Evolutionary conservation across 92 coral and sea anemone genomes (phyloP).

Genomic region (Porites rus): DNA sequence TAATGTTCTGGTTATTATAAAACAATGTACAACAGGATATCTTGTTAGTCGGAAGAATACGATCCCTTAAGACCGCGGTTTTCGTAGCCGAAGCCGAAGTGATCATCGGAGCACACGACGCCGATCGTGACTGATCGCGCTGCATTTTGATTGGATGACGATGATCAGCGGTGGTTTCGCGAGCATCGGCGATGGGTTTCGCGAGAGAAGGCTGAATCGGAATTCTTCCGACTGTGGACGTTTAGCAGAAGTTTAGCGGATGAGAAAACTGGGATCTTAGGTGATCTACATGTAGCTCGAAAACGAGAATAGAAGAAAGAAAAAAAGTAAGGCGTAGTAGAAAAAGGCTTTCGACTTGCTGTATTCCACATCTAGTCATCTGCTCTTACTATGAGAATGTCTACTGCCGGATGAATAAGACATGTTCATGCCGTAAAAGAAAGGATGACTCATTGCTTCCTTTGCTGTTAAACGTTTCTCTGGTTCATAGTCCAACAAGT

Average conservation of each 20-base stretch:
- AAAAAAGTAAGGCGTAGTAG: conserved; percentile 25
- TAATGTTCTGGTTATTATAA: too few species aligned
- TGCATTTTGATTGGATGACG: background rate
- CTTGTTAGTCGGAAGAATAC: background rate
- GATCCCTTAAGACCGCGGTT: background rate
- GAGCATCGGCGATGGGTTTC: background rate
- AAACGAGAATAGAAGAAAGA: conserved; percentile 1
- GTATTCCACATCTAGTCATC: conserved; percentile 72
- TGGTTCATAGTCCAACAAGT: conserved; percentile 88
- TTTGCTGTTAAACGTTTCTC: conserved; percentile 82
- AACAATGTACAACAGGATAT: background rate
- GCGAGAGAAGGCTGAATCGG: background rate
- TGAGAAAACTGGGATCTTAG: background rate
- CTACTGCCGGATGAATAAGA: conserved; percentile 54
- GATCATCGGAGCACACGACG: background rate
- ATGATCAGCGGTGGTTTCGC: background rate
- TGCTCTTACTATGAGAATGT: conserved; percentile 92
- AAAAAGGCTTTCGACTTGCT: background rate
- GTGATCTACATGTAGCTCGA: conserved; percentile 2
- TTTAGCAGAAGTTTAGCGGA: background rate
- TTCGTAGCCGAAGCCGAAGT: background rate
- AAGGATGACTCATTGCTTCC: conserved; percentile 93
- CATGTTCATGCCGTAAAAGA: conserved; percentile 73
- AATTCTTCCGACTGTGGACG: background rate
- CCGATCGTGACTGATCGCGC: background rate